Evolutionary conservation across 2,113 vertebrate genomes (phyloP).

Genomic region (Hiodon tergisus): DNA sequence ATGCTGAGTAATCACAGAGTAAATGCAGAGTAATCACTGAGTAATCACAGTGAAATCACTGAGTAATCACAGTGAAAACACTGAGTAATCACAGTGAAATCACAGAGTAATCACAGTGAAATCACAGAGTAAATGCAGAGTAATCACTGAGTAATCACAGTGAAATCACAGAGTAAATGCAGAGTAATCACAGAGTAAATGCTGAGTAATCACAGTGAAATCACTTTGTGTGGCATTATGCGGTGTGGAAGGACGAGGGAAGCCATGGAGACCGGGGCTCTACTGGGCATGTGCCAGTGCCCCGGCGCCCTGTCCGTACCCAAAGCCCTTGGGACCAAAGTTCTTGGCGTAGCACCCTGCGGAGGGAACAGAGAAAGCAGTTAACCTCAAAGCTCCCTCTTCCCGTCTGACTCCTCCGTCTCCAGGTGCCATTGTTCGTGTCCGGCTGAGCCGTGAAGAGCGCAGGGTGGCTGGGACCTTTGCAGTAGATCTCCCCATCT

Average conservation of each 20-base stretch:
- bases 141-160: no score
- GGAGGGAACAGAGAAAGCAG: background rate
- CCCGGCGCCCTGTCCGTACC: slow-evolving; percentile 84
- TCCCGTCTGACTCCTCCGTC: background rate
- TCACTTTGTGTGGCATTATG: background rate
- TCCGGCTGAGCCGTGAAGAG: background rate
- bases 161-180: no score
- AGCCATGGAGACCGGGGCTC: slow-evolving; percentile 18
- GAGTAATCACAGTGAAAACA: no score
- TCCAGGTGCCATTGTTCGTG: background rate
- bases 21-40: no score
- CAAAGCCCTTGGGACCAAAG: slow-evolving; percentile 93
- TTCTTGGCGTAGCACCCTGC: slow-evolving; percentile 89
- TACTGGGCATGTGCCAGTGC: slow-evolving; percentile 81
- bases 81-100: no score
- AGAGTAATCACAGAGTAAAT: no score
- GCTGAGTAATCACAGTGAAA: no score
- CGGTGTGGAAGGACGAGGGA: background rate
- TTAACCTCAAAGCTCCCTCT: background rate
- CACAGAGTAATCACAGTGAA: no score
- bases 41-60: no score
- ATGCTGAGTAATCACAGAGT: no score
- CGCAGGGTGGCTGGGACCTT: slow-evolving; percentile 60
- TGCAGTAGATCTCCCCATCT: slow-evolving; percentile 93
- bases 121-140: no score